A percentile compares a stretch with the other conserved stretches of the same genome.
These are phyloP conservation scores for Nemurella pictetii DNA, from an alignment of 2,888 invertebrate genomes.

Conservation along the genomic window DNA sequence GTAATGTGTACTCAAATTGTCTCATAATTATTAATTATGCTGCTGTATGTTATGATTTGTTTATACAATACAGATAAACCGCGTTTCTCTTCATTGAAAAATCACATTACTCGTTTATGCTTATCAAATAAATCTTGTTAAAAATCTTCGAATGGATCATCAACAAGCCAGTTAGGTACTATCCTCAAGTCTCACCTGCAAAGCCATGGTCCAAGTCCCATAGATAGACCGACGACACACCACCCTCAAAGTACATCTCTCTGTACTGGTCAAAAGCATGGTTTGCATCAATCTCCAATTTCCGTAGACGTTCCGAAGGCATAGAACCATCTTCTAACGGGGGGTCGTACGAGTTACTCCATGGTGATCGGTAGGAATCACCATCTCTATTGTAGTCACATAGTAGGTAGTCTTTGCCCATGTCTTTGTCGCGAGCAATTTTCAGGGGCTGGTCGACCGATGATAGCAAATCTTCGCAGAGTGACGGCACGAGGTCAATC, in stretches of 20 bases:
- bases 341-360: conserved; percentile 98
- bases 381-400: conserved; percentile 99
- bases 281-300: conserved; percentile 97
- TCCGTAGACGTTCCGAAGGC: conserved; percentile 94
- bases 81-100: no score
- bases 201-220: conserved; percentile 99
- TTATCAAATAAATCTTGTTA: no score
- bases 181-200: no score
- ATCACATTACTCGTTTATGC: no score
- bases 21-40: no score
- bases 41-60: no score
- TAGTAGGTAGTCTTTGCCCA: conserved; percentile 94
- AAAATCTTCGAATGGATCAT: no score
- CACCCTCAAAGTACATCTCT: conserved; percentile 99
- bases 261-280: conserved; percentile 98
- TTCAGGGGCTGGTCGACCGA: conserved; percentile 98
- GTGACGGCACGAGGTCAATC: conserved; percentile 92
- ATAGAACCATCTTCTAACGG: conserved; percentile 97
- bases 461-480: conserved; percentile 95
- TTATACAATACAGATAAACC: no score
- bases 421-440: conserved; percentile 92
- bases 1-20: no score
- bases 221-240: conserved; percentile 97
- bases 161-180: no score
- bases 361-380: conserved; percentile 97